Percentiles rank a stretch among this genome's conserved stretches.
Conservation (phyloP, 2,888 invertebrate species). For the Lasiommata megera region DNA sequence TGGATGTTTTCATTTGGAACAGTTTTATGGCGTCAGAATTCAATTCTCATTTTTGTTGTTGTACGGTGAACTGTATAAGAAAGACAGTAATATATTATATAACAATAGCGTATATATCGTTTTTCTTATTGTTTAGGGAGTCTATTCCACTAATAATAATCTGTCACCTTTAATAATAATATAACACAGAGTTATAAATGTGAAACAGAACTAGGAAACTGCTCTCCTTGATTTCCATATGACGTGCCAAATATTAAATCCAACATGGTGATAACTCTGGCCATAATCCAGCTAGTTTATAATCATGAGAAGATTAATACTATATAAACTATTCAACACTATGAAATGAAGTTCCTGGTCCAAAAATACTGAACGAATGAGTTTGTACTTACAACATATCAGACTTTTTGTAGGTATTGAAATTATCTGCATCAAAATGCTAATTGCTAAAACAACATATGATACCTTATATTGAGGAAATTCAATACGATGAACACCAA, state of each 20-base stretch:
- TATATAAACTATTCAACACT: slow-evolving; percentile 23
- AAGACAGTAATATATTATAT: too few relatives aligned
- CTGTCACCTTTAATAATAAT: neutral
- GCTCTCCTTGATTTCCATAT: slow-evolving; percentile 27
- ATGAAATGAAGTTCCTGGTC: slow-evolving; percentile 5
- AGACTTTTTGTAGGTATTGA: neutral
- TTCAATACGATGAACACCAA: neutral
- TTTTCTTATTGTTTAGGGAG: too few relatives aligned
- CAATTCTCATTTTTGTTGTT: neutral
- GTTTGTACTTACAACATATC: neutral
- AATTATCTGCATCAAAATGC: slow-evolving; percentile 1
- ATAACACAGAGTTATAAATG: slow-evolving; percentile 39
- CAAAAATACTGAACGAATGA: neutral
- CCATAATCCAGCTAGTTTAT: slow-evolving; percentile 49
- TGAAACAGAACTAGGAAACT: slow-evolving; percentile 43
- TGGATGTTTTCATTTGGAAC: neutral
- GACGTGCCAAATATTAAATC: slow-evolving; percentile 48
- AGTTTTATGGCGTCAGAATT: neutral
- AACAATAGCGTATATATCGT: too few relatives aligned
- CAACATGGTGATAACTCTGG: slow-evolving; percentile 45
- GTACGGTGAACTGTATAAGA: too few relatives aligned
- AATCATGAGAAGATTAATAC: slow-evolving; percentile 56
- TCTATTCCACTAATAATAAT: neutral
- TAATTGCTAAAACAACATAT: neutral
- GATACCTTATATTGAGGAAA: neutral